Percentiles rank a stretch among this genome's conserved stretches.
phyloP scores from a whole-genome alignment of 30 jellyfish, hydroid and myxozoan species.

The Morbakka virulenta region DNA sequence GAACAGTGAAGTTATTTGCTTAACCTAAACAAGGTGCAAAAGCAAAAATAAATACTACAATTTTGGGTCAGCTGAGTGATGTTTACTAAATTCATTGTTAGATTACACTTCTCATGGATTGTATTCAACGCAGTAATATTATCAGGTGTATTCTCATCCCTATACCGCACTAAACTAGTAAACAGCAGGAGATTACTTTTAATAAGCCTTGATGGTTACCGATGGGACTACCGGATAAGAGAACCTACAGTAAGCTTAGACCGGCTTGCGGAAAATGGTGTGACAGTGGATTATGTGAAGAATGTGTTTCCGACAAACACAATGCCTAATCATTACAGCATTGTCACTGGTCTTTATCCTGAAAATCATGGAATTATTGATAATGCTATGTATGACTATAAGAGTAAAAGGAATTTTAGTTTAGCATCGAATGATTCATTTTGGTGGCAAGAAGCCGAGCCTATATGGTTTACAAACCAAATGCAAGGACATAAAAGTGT shows the following conservation, averaged over 20 bases:
- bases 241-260: slow-evolving; percentile 38
- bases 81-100: too few relatives aligned
- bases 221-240: slow-evolving; percentile 66
- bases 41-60: too few relatives aligned
- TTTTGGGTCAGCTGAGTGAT: too few relatives aligned
- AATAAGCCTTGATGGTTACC: slow-evolving; percentile 86
- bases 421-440: slow-evolving; percentile 38
- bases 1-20: too few relatives aligned
- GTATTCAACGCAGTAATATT: too few relatives aligned
- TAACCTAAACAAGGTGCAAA: too few relatives aligned
- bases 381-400: slow-evolving; percentile 55
- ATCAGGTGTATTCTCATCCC: too few relatives aligned
- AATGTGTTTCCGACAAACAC: slow-evolving; percentile 89
- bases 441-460: slow-evolving; percentile 92
- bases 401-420: slow-evolving; percentile 11
- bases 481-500: slow-evolving; percentile 85
- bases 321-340: slow-evolving; percentile 73
- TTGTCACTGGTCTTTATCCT: slow-evolving; percentile 85
- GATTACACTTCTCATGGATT: too few relatives aligned
- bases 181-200: slow-evolving; percentile 57
- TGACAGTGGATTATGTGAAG: slow-evolving; percentile 46
- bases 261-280: slow-evolving; percentile 51
- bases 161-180: too few relatives aligned
- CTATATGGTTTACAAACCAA: slow-evolving; percentile 89
- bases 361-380: slow-evolving; percentile 85